Base-by-base conservation (phyloP, 2,888 invertebrate species). In the Carabus problematicus region DNA sequence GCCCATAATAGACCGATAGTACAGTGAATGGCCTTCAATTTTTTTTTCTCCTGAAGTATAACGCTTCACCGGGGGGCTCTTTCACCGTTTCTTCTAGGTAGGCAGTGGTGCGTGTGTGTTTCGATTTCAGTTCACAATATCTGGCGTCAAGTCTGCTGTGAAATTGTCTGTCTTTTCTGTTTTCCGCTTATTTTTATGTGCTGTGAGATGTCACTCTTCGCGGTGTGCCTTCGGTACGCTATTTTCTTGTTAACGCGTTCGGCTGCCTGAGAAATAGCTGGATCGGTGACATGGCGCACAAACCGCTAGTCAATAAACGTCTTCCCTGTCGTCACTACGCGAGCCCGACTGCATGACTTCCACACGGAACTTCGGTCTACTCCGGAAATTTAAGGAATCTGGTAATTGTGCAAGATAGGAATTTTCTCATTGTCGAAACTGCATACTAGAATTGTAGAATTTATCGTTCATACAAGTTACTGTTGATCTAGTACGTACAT, bases 101-200 rank as follows among this genome's bases (percentile, higher is more conserved):
- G 29, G 29, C 29, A 29, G 29, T 29, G 29, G 29, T 6, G 29
- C 29, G 47, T 47, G 47, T 47, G 8, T 9, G 47, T 52, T 52
- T 52, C 14, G 52, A 52, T 52, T 16, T 52, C n/a, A 52, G 52
- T 52, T 52, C 52, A 52, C 52, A 52, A 52, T 52, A 52, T 52
- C 52, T 19, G 52, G 12, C 64, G 18, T 40, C 66, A 67, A 60
- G 67, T 67, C 67, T 47, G 41, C 60, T 67, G 67, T 67, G 60
- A 67, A 67, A 67, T 67, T 67, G 67, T 67, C 67, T 60, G 58
- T 67, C 59, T 67, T 64, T 60, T 67, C 67, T 60, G 60, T 67
- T 67, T 52, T 60, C 54, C 60, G 67, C 60, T 59, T 67, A 60
- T 67, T 67, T 66, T 67, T 60, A 60, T 52, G 18, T 49, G 18